Base-by-base conservation (phyloP, 2,797 vertebrate genomes). In the Galago senegalensis region DNA sequence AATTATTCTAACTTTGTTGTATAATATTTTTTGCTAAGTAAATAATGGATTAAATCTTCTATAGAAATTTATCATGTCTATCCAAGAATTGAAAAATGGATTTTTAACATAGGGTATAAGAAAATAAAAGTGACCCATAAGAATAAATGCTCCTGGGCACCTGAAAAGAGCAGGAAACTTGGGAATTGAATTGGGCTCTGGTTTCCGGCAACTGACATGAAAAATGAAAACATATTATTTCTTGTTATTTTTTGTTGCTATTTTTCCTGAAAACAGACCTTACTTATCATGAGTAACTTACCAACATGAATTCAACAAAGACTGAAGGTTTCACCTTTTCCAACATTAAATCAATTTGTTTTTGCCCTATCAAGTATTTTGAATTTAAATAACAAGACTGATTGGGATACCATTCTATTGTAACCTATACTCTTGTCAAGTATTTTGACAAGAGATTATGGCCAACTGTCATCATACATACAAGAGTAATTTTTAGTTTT, bases 111-210 rank as follows among this genome's bases (percentile, higher is more conserved):
- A 12, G 31, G 3, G 0, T 79, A 27, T 73, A 46, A 76, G 37
- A 76, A 91, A 92, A 89, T 65, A 83, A 86, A 94, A 94, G 49
- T 89, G 65, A 85, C 34, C 34, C 10, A 61, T 4, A 58, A 77
- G 43, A 69, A 29, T 29, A 91, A 87, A 89, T 8, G 37, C 40
- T 58, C 31, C 20, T 16, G 7, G 73, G 27, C 37, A 46, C 10
- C 37, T n/a, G 20, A 31, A 89, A 85, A 91, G n/a, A 43, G 27
- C 21, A 69, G 43, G 49, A 40, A 67, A 87, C 25, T 70, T 84
- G 46, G 56, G 34, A 49, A 25, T 77, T 75, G 40, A 84, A 53
- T 65, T 92, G 82, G 49, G 13, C 43, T 91, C 37, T 46, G 58
- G 23, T 82, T 96, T 93, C 77, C 70, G 34, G 20, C 20, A 86